Evolutionary conservation across 2,797 vertebrate species (phyloP).

Genomic region (Dendrocincla fuliginosa): DNA sequence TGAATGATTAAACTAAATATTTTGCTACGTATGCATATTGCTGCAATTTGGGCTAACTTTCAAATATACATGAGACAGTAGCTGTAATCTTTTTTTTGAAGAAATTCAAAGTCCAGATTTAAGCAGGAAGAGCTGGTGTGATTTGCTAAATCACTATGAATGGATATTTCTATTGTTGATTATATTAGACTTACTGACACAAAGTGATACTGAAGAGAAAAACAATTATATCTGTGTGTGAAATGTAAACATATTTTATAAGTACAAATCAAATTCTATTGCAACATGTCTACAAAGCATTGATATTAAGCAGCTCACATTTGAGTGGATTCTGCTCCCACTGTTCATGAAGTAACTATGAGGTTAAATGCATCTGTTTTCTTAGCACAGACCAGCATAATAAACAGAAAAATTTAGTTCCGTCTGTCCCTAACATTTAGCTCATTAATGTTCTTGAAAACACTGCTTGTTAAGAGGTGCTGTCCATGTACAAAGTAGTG

Average conservation of each 20-base stretch:
- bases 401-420: background rate
- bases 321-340: background rate
- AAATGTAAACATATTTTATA: background rate
- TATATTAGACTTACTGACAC: background rate
- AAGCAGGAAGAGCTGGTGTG: background rate
- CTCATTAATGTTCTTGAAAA: background rate
- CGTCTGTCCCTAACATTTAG: background rate
- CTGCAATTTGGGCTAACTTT: background rate
- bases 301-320: background rate
- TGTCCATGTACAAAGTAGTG: background rate
- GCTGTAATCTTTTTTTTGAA: background rate
- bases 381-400: background rate
- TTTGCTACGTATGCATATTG: constrained; percentile 34
- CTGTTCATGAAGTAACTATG: background rate
- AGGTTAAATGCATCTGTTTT: constrained; percentile 10
- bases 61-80: background rate
- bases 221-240: background rate
- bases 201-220: constrained; percentile 12
- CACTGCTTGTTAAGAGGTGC: background rate
- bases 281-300: background rate
- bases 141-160: background rate
- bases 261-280: background rate
- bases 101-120: constrained; percentile 1
- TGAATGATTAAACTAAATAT: constrained; percentile 59
- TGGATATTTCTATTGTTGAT: background rate